Base-by-base conservation (phyloP, 2,797 vertebrate genomes). In the Staurois parvus region DNA sequence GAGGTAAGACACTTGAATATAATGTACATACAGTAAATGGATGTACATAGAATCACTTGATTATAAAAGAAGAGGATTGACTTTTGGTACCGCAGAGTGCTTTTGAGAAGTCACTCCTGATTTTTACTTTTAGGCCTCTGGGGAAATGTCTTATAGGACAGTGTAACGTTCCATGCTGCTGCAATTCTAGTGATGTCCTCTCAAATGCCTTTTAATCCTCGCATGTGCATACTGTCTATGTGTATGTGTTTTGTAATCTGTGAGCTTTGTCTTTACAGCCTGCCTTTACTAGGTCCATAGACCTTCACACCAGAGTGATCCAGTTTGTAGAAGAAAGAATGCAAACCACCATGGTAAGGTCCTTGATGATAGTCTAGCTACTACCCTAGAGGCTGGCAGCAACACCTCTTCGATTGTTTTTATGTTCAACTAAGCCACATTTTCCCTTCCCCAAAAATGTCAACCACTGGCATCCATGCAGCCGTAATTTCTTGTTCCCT, bases 271-370 rank as follows among this genome's bases (percentile, higher is more conserved):
- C 45, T 78, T n/a, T 32, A 26, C 85, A 97, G 97, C 93, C 75
- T 56, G 72, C 85, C 78, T 19, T 90, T 48, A 91, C 91, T 1
- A 88, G 90, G 7, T 88, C 90, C 0, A 87, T 79, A 28, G 90
- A 94, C 45, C 90, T 97, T 45, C 91, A 68, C 34, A 92, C 91
- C 13, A 93, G 89, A 87, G 90, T 96, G 73, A 92, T 95, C 64
- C 93, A 94, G 89, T 94, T 97, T 87, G 87, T 95, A 81, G 95
- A 96, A 88, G 95, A 96, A 70, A 89, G 89, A 59, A 93, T 94
- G 4, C 96, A 96, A 88, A 93, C 89, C 30, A 96, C 94, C 21
- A 94, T 98, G 96, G 97, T 98, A 94, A 88, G 0, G 6, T 28
- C 28, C n/a, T 4, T 56, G 12, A n/a, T 66, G 28, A 66, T 4